Base-by-base conservation (phyloP, 2,113 vertebrate genomes). In the Cynoglossus semilaevis region DNA sequence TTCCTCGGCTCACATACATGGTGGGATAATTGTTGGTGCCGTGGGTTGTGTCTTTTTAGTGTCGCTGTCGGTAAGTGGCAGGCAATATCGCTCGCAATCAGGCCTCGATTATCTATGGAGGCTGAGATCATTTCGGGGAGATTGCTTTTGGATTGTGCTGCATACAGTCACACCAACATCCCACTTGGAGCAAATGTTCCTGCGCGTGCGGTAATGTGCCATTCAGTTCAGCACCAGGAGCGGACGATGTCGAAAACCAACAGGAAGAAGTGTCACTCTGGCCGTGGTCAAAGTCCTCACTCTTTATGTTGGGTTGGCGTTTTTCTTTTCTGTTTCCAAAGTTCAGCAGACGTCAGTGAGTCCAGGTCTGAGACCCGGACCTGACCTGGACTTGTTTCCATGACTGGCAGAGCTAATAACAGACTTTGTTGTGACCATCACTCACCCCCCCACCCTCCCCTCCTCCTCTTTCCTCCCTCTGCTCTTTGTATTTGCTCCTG, bases 31-130 rank as follows among this genome's bases (percentile, higher is more conserved):
- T 79, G 49, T 35, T 59, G 35, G 15, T 18, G 59, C 34, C 43
- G 15, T 17, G 10, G 48, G 40, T 48, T 67, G 15, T 38, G 43
- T 10, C 42, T 51, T 37, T 49, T 55, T 14, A 17, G 58, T 13
- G 15, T 13, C 13, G 45, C 54, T 50, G 58, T 53, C 43, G 40
- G 17, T 58, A 64, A 70, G 38, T 61, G 62, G 61, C 19, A 50
- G 49, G 63, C 45, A 42, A 62, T 46, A 36, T 66, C 7, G 9
- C 64, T 56, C n/a, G 49, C 65, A 84, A 79, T 81, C 76, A 76
- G 59, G 65, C 16, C 38, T 42, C 19, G 50, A 79, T 82, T 82
- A 70, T 82, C 40, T 62, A 16, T 12, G 13, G 58, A 46, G 51
- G 46, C 70, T 45, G 68, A 58, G 46, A 75, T 49, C 43, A 42